Evolutionary conservation across 2,888 invertebrate species (phyloP), one percentile per base, ranked within the genome.

Genomic region (Phragmatobia fuliginosa): DNA sequence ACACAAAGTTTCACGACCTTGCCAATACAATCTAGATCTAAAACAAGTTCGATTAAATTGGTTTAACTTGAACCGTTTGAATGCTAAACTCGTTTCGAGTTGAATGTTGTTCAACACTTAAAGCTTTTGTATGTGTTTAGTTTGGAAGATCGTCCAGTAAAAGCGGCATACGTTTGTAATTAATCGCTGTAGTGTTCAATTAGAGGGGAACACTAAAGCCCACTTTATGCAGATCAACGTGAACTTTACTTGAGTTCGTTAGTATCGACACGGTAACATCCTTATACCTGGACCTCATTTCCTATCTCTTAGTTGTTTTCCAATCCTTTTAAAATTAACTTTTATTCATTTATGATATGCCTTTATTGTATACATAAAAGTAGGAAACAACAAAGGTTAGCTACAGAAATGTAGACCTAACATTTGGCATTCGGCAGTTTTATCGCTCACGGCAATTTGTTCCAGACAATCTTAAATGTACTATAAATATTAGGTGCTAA

Each of bases 51-150:
- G 78, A 82, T 88, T 83, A 83, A 88, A 87, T 87, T 84, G 84
- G 83, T 87, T 85, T 82, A 88, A 89, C 82, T 87, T 87, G 78
- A 85, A 82, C 80, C 84, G 83, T 89, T 88, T 84, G 83, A 87
- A 87, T 86, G 82, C 83, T 83, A 85, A 88, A 84, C 85, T 87
- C 85, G 86, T 85, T 85, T 84, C 76, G 79, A 86, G 85, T 88
- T 85, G 73, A 83, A 83, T 87, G 85, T 87, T 87, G 88, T 89
- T 88, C 73, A 87, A 85, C 83, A 74, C 78, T n/a, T 82, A 80
- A 83, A 88, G 85, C 87, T 85, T 82, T 85, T 88, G 83, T 86
- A 84, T 88, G 85, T 87, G 85, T 88, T 88, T 88, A 87, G 87
- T 88, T 88, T 80, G 68, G 76, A 85, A 88, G 85, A 88, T 87